A percentile compares a stretch with the other conserved stretches of the same genome.
Conservation (phyloP, 2,113 vertebrate genomes). For the Dromiciops gliroides region DNA sequence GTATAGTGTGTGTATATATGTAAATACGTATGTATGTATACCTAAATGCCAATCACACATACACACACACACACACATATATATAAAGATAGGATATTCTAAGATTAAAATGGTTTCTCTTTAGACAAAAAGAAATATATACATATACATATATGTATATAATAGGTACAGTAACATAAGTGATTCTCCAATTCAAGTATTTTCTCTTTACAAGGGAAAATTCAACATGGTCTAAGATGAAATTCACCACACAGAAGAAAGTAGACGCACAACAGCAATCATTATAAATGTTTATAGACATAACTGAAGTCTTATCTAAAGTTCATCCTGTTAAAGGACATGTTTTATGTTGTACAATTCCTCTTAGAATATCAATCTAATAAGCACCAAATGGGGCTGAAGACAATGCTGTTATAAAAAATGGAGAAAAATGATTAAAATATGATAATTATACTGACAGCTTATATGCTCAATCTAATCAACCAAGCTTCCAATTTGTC, state of each 20-base stretch:
- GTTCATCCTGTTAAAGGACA: slow-evolving; percentile 87
- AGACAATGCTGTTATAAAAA: slow-evolving; percentile 90
- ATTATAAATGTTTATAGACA: slow-evolving; percentile 83
- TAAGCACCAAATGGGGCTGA: slow-evolving; percentile 88
- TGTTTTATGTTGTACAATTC: slow-evolving; percentile 86
- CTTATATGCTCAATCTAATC: slow-evolving; percentile 90
- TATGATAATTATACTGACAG: slow-evolving; percentile 90
- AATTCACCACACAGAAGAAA: slow-evolving; percentile 68
- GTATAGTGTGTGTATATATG: neutral
- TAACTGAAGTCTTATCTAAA: slow-evolving; percentile 84
- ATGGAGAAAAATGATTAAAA: slow-evolving; percentile 91
- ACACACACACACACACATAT: neutral
- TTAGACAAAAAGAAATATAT: neutral
- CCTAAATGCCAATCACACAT: neutral
- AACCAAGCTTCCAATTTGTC: slow-evolving; percentile 89
- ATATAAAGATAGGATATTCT: neutral
- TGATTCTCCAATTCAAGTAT: slow-evolving; percentile 51
- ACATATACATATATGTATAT: neutral
- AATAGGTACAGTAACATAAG: slow-evolving; percentile 11
- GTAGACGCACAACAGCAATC: slow-evolving; percentile 69
- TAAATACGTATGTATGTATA: too few species aligned
- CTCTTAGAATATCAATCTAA: slow-evolving; percentile 89
- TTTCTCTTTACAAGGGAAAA: slow-evolving; percentile 70
- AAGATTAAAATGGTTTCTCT: neutral
- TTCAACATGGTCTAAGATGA: slow-evolving; percentile 67